phyloP scores from a whole-genome alignment of 2,113 vertebrate species.

The Cryptomyrus ogoouensis region DNA sequence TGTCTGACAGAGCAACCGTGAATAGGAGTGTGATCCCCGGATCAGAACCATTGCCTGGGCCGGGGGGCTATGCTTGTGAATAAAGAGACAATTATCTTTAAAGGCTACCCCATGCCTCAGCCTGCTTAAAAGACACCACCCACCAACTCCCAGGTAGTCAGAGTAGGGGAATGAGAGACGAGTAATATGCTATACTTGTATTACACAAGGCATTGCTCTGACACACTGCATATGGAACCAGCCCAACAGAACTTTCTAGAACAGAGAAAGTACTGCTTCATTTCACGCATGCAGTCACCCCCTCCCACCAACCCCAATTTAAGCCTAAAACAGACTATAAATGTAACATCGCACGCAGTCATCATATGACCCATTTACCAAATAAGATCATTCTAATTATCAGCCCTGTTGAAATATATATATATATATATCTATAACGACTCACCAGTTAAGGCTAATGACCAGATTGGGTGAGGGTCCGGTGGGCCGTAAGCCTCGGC shows the following conservation, averaged over 20 bases:
- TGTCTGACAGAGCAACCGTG: not conserved
- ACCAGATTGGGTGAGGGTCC: not conserved
- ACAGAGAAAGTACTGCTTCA: not conserved
- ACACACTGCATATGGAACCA: not conserved
- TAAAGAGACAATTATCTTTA: not conserved
- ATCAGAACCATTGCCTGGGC: not conserved
- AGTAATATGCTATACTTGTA: not conserved
- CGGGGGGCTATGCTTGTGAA: not conserved
- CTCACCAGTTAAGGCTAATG: not conserved
- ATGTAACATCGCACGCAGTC: not conserved
- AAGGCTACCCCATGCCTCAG: not conserved
- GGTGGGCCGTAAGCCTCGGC: not conserved
- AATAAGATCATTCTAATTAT: conserved; percentile 9
- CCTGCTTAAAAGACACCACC: not conserved
- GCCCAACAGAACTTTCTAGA: not conserved
- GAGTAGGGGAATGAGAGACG: not conserved
- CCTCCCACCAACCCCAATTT: not conserved
- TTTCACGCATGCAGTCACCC: not conserved
- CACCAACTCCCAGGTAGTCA: not conserved
- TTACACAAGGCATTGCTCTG: conserved; percentile 1
- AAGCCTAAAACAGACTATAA: not conserved
- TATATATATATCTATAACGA: not conserved
- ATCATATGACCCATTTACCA: not conserved
- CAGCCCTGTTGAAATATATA: not conserved
- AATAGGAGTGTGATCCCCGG: not conserved